Percentiles rank a stretch among this genome's conserved stretches.
Evolutionary conservation across 2,113 vertebrate genomes (phyloP).

Genomic region (Oncorhynchus clarkii): DNA sequence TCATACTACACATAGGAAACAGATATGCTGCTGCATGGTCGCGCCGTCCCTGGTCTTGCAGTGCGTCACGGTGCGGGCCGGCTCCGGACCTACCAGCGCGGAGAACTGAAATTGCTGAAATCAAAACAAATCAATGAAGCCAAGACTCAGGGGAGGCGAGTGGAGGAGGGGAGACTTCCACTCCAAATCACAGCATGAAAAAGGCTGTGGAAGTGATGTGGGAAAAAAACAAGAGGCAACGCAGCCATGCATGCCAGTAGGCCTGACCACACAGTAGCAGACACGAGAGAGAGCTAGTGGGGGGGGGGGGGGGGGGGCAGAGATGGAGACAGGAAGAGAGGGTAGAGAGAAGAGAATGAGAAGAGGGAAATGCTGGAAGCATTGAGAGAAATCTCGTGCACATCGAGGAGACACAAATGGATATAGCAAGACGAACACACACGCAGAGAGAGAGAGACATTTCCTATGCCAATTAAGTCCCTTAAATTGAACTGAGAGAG

Average conservation of each 20-base stretch:
- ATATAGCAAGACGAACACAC: conserved; percentile 6
- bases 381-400: background rate
- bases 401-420: too few relatives aligned
- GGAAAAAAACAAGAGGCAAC: background rate
- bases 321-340: background rate
- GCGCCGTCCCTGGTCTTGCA: background rate
- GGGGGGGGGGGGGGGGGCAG: background rate
- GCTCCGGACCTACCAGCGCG: background rate
- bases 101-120: background rate
- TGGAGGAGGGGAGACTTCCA: background rate
- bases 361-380: too few relatives aligned
- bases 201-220: background rate
- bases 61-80: background rate
- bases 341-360: too few relatives aligned
- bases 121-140: conserved; percentile 10
- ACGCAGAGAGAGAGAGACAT: background rate
- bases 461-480: too few relatives aligned
- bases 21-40: background rate
- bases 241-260: background rate
- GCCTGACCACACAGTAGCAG: background rate
- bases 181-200: conserved; percentile 4
- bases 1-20: background rate
- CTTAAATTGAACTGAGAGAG: too few relatives aligned
- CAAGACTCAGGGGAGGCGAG: background rate
- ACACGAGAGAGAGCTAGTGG: background rate